These are phyloP conservation scores for Galeruca laticollis DNA, from an alignment of 2,888 invertebrate genomes.

Conservation along the genomic window DNA sequence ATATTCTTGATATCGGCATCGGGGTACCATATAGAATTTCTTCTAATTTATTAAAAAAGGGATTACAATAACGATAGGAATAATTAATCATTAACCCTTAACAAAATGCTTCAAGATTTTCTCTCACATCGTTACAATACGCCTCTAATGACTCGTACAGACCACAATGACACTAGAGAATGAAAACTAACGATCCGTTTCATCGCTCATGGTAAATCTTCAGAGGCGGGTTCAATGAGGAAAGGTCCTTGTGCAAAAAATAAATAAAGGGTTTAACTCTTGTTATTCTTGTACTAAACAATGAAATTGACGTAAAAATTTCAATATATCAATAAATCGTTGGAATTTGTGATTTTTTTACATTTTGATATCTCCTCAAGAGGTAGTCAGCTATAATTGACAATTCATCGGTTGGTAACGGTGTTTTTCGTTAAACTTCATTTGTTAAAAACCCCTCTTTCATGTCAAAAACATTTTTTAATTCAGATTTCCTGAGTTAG, in stretches of 20 bases:
- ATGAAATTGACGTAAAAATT: background rate
- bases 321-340: background rate
- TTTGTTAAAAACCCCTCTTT: too few species aligned
- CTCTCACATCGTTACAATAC: conserved; percentile 60
- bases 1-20: conserved; percentile 55
- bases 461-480: too few species aligned
- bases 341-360: background rate
- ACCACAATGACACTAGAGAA: conserved; percentile 63
- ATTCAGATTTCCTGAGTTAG: too few species aligned
- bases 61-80: conserved; percentile 62
- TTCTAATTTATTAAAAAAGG: conserved; percentile 64
- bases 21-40: conserved; percentile 55
- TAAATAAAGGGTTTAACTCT: background rate
- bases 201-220: conserved; percentile 60
- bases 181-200: conserved; percentile 66
- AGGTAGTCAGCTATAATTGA: background rate
- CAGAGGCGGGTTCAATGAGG: conserved; percentile 46
- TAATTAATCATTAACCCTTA: conserved; percentile 65
- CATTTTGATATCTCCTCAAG: background rate
- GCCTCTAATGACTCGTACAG: conserved; percentile 63
- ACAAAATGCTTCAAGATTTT: conserved; percentile 59
- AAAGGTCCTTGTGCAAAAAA: conserved; percentile 6
- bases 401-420: background rate
- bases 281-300: background rate
- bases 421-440: too few species aligned